These are phyloP conservation scores for Schizopygopsis malacanthus DNA, from an alignment of 2,797 vertebrate species.

Conservation along the genomic window DNA sequence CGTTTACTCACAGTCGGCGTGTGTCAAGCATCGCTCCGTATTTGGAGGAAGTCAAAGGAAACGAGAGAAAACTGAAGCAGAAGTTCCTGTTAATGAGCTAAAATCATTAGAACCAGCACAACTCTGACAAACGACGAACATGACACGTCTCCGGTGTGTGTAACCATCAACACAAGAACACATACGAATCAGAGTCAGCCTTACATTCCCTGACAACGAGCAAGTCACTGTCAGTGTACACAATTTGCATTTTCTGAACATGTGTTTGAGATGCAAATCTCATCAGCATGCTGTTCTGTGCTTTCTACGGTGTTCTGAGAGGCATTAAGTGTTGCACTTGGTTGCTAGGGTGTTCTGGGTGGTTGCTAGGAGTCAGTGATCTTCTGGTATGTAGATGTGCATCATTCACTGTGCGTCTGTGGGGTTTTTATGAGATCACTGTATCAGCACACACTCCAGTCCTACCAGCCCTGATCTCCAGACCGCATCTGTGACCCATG, in stretches of 20 bases:
- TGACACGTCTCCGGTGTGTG: neutral
- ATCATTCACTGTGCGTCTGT: neutral
- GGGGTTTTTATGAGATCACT: neutral
- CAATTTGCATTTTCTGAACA: neutral
- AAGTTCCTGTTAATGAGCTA: neutral
- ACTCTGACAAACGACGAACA: neutral
- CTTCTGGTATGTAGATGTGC: neutral
- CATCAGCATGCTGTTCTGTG: neutral
- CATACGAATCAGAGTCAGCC: neutral
- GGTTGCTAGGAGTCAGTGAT: neutral
- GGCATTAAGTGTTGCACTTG: too few species aligned
- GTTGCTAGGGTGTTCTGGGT: neutral
- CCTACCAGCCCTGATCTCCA: neutral
- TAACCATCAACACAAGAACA: neutral
- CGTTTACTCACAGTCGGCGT: neutral
- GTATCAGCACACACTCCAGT: slow-evolving; percentile 7
- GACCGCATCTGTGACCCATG: neutral
- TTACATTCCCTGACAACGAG: neutral
- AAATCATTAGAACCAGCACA: neutral
- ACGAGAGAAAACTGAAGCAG: neutral
- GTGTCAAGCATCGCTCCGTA: too few species aligned
- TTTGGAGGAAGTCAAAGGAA: neutral
- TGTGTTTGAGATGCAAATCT: neutral
- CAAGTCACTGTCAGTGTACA: too few species aligned
- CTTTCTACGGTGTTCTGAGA: neutral